Conservation (phyloP, 1,140 invertebrate genomes). For the Trichonephila inaurata region DNA sequence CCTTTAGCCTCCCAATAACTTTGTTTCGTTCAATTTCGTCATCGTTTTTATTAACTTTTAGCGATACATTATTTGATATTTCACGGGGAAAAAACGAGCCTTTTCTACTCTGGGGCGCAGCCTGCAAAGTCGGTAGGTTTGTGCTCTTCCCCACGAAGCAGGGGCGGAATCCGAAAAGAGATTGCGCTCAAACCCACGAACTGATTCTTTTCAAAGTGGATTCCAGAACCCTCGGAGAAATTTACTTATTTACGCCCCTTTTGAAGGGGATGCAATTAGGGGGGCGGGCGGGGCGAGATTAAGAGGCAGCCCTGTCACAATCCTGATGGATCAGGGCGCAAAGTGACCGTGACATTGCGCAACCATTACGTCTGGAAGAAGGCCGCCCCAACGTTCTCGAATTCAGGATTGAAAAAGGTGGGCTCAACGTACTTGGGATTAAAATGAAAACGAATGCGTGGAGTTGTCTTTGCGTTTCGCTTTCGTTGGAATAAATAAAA, state of each 20-base stretch:
- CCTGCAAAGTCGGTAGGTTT: slow-evolving; percentile 22
- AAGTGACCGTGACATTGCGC: slow-evolving; percentile 53
- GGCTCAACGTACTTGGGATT: background rate
- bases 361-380: too few relatives aligned
- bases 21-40: too few relatives aligned
- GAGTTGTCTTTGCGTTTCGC: background rate
- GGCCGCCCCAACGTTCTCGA: background rate
- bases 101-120: background rate
- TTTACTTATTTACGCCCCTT: slow-evolving; percentile 67
- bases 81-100: background rate
- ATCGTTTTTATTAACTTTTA: too few relatives aligned
- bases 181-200: slow-evolving; percentile 37
- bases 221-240: slow-evolving; percentile 63
- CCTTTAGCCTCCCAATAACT: too few relatives aligned
- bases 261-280: slow-evolving; percentile 60
- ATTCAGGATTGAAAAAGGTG: background rate
- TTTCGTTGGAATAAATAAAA: too few relatives aligned
- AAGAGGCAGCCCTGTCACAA: slow-evolving; percentile 58
- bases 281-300: slow-evolving; percentile 47
- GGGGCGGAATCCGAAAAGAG: slow-evolving; percentile 9
- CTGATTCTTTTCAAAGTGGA: slow-evolving; percentile 60
- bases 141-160: background rate
- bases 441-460: background rate
- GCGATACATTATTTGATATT: too few relatives aligned
- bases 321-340: slow-evolving; percentile 57